Conservation (phyloP, 2,888 invertebrate genomes). For the Morpho achilles region DNA sequence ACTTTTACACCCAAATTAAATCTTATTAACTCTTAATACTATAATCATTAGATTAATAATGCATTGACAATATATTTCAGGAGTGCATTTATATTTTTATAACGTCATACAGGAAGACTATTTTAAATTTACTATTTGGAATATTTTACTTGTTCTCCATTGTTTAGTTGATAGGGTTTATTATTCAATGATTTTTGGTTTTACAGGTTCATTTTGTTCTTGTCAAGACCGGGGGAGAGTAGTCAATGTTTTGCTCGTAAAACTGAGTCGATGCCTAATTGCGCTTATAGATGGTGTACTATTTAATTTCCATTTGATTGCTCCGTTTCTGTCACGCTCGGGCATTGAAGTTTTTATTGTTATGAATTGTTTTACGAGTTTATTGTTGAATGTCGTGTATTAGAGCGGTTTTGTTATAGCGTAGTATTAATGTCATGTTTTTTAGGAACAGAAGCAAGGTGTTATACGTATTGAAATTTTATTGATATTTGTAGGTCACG, state of each 20-base stretch:
- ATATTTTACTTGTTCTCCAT: constrained; percentile 24
- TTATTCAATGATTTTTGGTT: constrained; percentile 16
- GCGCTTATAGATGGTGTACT: constrained; percentile 62
- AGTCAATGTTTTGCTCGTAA: constrained; percentile 69
- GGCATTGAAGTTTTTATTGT: constrained; percentile 68
- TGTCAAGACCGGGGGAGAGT: constrained; percentile 33
- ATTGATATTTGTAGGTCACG: too few relatives aligned
- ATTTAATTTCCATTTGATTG: constrained; percentile 69
- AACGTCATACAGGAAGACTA: constrained; percentile 42
- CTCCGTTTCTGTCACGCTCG: constrained; percentile 46
- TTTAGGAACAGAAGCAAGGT: neutral
- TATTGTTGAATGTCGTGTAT: constrained; percentile 5
- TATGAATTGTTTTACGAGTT: constrained; percentile 61
- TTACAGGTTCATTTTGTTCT: neutral
- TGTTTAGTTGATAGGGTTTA: constrained; percentile 18
- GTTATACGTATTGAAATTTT: too few relatives aligned
- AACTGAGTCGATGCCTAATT: constrained; percentile 57
- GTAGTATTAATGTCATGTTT: constrained; percentile 9
- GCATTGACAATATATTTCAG: constrained; percentile 14
- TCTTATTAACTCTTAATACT: constrained; percentile 12
- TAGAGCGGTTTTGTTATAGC: constrained; percentile 10
- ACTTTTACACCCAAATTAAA: constrained; percentile 15
- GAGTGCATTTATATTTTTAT: constrained; percentile 28
- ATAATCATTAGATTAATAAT: constrained; percentile 26
- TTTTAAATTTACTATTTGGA: constrained; percentile 37